A percentile compares a stretch with the other conserved stretches of the same genome.
Conservation (phyloP, 1,140 invertebrate genomes). For the Drosophila prosaltans region DNA sequence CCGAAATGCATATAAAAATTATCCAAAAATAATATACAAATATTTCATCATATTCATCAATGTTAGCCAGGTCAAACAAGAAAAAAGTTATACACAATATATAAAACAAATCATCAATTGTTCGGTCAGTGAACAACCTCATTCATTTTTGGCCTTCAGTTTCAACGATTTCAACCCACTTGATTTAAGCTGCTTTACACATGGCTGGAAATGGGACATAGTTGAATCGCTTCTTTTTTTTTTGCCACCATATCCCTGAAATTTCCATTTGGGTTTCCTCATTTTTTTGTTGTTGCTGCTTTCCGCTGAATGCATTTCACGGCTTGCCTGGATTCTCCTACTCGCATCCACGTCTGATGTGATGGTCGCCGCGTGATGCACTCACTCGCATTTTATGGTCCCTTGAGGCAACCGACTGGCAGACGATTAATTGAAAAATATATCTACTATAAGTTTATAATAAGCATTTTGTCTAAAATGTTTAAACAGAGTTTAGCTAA, state of each 20-base stretch:
- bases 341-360: not conserved
- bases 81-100: slow-evolving; percentile 16
- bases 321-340: slow-evolving; percentile 20
- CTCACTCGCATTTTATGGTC: slow-evolving; percentile 58
- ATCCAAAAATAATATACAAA: slow-evolving; percentile 60
- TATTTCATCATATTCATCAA: slow-evolving; percentile 32
- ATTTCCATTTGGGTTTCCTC: not conserved
- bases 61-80: slow-evolving; percentile 19
- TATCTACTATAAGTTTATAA: slow-evolving; percentile 22
- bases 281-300: not conserved
- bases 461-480: slow-evolving; percentile 22
- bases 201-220: slow-evolving; percentile 22
- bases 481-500: slow-evolving; percentile 18
- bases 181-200: slow-evolving; percentile 23
- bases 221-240: not conserved
- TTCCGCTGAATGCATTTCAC: slow-evolving; percentile 41
- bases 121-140: slow-evolving; percentile 67
- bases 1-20: slow-evolving; percentile 57
- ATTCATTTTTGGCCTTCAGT: slow-evolving; percentile 44
- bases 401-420: slow-evolving; percentile 61
- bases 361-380: slow-evolving; percentile 31
- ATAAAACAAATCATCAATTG: slow-evolving; percentile 43
- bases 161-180: not conserved
- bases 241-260: not conserved
- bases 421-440: slow-evolving; percentile 66